Base-by-base conservation (phyloP, 2,113 vertebrate species). In the Lycaon pictus region DNA sequence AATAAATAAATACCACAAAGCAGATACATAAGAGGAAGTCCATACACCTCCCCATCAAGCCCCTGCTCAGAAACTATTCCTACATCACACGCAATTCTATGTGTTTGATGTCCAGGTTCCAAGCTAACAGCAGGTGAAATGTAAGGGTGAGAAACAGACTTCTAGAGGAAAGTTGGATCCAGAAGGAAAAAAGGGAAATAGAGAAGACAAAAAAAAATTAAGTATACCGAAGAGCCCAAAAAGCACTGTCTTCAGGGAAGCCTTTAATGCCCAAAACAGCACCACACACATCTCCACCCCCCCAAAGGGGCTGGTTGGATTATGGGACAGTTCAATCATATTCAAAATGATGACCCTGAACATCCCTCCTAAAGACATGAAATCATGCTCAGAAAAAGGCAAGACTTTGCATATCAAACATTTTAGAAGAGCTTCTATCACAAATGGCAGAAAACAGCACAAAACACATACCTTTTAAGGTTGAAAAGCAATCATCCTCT, bases 401-500 rank as follows among this genome's bases (percentile, higher is more conserved):
- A 63, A 58, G 23, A 63, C 83, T 82, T 71, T 89, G 2, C 69
- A 43, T 22, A 37, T 27, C 51, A 83, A 83, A 29, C 23, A 48
- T 74, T 95, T 90, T 74, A 79, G 35, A 88, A 60, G 81, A 69
- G 35, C 27, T 77, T 89, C 15, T 58, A 55, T 72, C 65, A 71
- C 60, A 72, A 93, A 56, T 12, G 67, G 22, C 80, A 37, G 53
- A 69, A 69, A 84, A n/a, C 62, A 48, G 32, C 5, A 27, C 37
- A 48, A 74, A 85, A 51, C 12, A 72, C 62, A 87, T 48, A 76
- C 11, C 25, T 9, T 51, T 29, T 17, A 72, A 35, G 43, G 25
- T 29, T 77, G 92, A 90, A 85, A 94, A 93, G n/a, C 43, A 88
- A 92, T 88, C 88, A 82, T 86, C 37, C 25, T 76, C 80, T 67